phyloP scores from a whole-genome alignment of 2,797 vertebrate genomes.

The Sebastes alutus region DNA sequence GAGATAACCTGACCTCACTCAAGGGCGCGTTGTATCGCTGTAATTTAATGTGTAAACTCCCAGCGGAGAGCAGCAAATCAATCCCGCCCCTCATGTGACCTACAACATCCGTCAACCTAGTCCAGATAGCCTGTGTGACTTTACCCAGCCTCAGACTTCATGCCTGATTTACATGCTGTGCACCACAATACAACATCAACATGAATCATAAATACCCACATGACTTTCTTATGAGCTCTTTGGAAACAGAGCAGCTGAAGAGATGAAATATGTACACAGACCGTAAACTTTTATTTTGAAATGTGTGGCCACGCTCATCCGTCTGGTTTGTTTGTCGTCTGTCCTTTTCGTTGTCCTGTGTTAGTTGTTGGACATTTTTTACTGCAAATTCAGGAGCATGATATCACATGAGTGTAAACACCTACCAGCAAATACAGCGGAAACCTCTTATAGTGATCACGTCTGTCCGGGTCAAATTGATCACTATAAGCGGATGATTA shows the following conservation, averaged over 20 bases:
- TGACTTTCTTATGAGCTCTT: constrained; percentile 6
- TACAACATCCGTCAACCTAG: constrained; percentile 19
- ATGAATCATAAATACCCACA: constrained; percentile 48
- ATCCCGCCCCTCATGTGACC: constrained; percentile 29
- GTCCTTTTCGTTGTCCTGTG: neutral
- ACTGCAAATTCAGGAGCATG: neutral
- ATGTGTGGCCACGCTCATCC: neutral
- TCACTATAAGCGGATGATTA: no score
- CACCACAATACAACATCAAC: constrained; percentile 12
- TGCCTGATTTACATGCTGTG: constrained; percentile 41
- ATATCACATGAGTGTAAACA: neutral
- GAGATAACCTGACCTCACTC: constrained; percentile 29
- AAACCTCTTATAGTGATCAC: no score
- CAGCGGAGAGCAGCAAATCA: constrained; percentile 52
- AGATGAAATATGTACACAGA: constrained; percentile 1
- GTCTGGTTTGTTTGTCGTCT: neutral
- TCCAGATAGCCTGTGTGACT: constrained; percentile 16
- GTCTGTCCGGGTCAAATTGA: no score
- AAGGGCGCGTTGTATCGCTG: constrained; percentile 32
- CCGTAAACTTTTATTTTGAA: constrained; percentile 15
- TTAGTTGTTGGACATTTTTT: neutral
- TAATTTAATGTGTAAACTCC: constrained; percentile 48
- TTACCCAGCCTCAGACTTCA: constrained; percentile 6
- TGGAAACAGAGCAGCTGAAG: neutral
- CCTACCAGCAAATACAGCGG: no score